A percentile compares a stretch with the other conserved stretches of the same genome.
Conservation (phyloP, 2,888 invertebrate genomes). For the Tenodera sinensis region DNA sequence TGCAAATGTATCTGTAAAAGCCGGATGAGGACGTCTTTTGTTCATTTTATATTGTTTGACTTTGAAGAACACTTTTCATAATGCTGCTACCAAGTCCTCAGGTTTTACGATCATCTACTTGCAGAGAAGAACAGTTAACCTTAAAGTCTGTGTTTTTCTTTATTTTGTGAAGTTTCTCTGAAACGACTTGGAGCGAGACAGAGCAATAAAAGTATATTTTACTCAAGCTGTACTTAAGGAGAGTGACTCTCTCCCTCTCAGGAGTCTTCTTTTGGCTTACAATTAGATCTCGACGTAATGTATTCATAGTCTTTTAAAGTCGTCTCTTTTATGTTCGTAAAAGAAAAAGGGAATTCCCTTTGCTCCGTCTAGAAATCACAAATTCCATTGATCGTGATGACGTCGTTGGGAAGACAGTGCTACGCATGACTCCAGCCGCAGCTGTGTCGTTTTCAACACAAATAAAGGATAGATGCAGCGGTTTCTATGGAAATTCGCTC, state of each 20-base stretch:
- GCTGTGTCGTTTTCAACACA: background rate
- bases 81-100: background rate
- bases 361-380: slow-evolving; percentile 4
- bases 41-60: background rate
- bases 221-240: background rate
- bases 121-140: background rate
- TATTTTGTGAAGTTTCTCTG: background rate
- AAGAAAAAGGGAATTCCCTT: background rate
- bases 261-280: background rate
- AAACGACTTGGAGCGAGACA: background rate
- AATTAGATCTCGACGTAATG: slow-evolving; percentile 7
- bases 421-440: background rate
- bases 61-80: background rate
- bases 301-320: background rate
- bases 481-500: background rate
- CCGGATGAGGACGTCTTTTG: background rate
- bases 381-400: slow-evolving; percentile 9
- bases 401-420: background rate
- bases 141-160: background rate
- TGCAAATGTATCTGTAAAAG: background rate
- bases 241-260: background rate
- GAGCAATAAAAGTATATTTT: slow-evolving; percentile 1
- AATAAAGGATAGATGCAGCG: background rate
- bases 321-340: background rate
- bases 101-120: background rate